A percentile compares a stretch with the other conserved stretches of the same genome.
Evolutionary conservation across 2,888 invertebrate species (phyloP).

Genomic region (Idaea dimidiata): DNA sequence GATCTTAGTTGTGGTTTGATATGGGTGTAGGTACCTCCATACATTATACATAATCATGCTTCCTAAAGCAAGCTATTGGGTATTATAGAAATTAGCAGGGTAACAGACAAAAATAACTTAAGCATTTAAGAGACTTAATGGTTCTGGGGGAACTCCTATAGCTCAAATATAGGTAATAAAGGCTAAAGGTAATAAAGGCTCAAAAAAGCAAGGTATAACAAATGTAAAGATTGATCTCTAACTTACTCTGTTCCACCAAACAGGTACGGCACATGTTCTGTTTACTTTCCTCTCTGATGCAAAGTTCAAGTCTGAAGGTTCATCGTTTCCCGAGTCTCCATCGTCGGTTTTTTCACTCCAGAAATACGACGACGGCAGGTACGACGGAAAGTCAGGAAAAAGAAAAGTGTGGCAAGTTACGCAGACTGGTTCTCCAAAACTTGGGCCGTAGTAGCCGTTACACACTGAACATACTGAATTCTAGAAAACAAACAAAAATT

Average conservation of each 20-base stretch:
- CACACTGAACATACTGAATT: constrained; percentile 89
- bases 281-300: constrained; percentile 74
- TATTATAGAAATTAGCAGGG: no score
- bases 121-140: no score
- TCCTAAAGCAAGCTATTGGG: no score
- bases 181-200: no score
- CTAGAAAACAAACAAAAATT: constrained; percentile 62
- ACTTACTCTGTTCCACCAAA: constrained; percentile 68
- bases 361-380: constrained; percentile 72
- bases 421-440: constrained; percentile 94
- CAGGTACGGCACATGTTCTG: constrained; percentile 54
- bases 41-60: no score
- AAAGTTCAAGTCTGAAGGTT: constrained; percentile 87
- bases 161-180: no score
- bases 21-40: no score
- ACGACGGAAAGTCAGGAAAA: constrained; percentile 88
- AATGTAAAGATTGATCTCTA: constrained; percentile 7
- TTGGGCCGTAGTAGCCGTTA: constrained; percentile 95
- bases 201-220: background rate
- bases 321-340: constrained; percentile 97
- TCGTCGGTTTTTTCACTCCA: constrained; percentile 87
- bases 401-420: constrained; percentile 95
- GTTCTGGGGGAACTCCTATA: no score
- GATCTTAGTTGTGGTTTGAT: no score
- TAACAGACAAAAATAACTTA: no score